Percentiles rank a stretch among this genome's conserved stretches.
phyloP scores from a whole-genome alignment of 2,113 vertebrate species.

The Anolis sagrei region DNA sequence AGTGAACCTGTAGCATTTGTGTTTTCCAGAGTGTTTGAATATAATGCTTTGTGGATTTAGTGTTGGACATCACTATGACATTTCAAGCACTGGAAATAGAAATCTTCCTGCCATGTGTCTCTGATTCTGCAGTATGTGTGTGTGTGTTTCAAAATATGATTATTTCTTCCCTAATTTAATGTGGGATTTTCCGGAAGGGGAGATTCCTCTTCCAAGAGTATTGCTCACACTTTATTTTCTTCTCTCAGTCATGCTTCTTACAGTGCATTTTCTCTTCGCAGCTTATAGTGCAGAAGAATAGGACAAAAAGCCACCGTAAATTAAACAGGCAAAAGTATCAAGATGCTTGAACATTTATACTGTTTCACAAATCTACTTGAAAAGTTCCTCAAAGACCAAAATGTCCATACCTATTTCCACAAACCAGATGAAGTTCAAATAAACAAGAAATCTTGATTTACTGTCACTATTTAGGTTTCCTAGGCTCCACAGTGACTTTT shows the following conservation, averaged over 20 bases:
- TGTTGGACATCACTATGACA: constrained; percentile 65
- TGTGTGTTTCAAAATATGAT: constrained; percentile 74
- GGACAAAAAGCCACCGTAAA: too few relatives aligned
- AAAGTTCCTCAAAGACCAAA: neutral
- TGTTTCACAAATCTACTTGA: constrained; percentile 50
- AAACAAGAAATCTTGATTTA: neutral
- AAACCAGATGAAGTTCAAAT: neutral
- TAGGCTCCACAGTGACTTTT: neutral
- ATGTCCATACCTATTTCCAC: neutral
- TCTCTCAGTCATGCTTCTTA: constrained; percentile 61
- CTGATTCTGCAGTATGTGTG: constrained; percentile 65
- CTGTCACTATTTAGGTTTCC: neutral
- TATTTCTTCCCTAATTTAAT: constrained; percentile 62
- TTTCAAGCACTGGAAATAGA: constrained; percentile 73
- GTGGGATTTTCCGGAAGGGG: too few relatives aligned
- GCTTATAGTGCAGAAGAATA: constrained; percentile 53
- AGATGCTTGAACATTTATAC: constrained; percentile 55
- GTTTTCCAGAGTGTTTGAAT: constrained; percentile 63
- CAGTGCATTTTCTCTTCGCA: constrained; percentile 70
- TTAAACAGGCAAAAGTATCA: constrained; percentile 55
- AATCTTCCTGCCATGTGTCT: constrained; percentile 74
- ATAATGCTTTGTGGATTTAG: constrained; percentile 61
- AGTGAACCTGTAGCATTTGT: constrained; percentile 52
- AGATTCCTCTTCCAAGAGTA: too few relatives aligned
- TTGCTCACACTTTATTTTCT: too few relatives aligned